Evolutionary conservation across 2,888 invertebrate species (phyloP), one percentile per base, ranked within the genome.

Genomic region (Drosophila pseudotalamancana): DNA sequence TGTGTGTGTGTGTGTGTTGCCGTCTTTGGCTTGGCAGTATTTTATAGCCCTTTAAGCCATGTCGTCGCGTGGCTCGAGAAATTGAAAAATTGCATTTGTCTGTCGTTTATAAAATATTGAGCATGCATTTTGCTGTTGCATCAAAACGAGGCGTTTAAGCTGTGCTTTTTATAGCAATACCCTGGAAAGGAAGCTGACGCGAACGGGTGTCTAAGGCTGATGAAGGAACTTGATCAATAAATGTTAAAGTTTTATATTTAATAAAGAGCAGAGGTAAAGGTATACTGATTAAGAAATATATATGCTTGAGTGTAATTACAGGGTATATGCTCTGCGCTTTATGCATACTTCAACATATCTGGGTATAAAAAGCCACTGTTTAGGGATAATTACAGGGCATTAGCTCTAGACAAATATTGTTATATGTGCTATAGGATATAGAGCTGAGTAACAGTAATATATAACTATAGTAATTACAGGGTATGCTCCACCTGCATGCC

Each of bases 61-160:
- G 55, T 54, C 59, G 67, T 71, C 77, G 73, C 73, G 5, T 65
- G 56, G 62, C 62, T 68, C 40, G 35, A 43, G 69, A 82, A 81
- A 82, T 87, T 87, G 82, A 87, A 87, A 82, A 87, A 82, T 81
- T 78, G 87, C 85, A 71, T 81, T 85, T 65, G 75, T 79, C 80
- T 69, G 77, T 51, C 57, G 77, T 57, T 77, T 68, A 68, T 82
- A 82, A 79, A 68, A 85, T 85, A 79, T 79, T 78, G 82, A 85
- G 56, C 63, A 70, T 42, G 69, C 48, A 55, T 31, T 43, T 50
- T 35, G 23, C 54, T 6, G 37, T 37, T 43, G 43, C 5, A 45
- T 16, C n/a, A 12, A 29, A 43, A n/a, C 12, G 18, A 4, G 23
- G 23, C 39, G 37, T 42, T 43, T 59, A 23, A 23, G 46, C 53